phyloP scores from a whole-genome alignment of 2,797 vertebrate species.

The Okamejei kenojei region DNA sequence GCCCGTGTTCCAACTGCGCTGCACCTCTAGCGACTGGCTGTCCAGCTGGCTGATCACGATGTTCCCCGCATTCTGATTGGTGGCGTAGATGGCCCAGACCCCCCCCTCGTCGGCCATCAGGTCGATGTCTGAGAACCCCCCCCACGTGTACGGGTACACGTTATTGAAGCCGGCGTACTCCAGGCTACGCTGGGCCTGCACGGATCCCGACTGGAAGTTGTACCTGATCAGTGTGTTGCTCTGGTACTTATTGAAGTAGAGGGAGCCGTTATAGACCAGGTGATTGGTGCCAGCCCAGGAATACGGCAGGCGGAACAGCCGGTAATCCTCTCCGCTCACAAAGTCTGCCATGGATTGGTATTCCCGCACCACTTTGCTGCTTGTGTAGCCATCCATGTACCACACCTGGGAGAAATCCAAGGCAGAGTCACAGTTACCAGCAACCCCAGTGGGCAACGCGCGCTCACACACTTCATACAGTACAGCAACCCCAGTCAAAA shows the following conservation, averaged over 20 bases:
- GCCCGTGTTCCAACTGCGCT: slow-evolving; percentile 89
- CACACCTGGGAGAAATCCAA: slow-evolving; percentile 68
- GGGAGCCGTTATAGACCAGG: slow-evolving; percentile 90
- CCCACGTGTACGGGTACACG: slow-evolving; percentile 95
- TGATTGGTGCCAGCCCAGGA: slow-evolving; percentile 98
- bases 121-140: slow-evolving; percentile 92
- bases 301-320: slow-evolving; percentile 93
- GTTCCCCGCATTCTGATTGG: slow-evolving; percentile 96
- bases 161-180: slow-evolving; percentile 96
- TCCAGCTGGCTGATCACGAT: slow-evolving; percentile 89
- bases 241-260: slow-evolving; percentile 98
- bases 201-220: slow-evolving; percentile 81
- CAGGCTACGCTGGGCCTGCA: slow-evolving; percentile 81
- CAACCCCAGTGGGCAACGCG: too few relatives aligned
- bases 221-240: slow-evolving; percentile 97
- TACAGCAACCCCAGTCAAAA: too few relatives aligned
- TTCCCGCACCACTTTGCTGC: slow-evolving; percentile 93
- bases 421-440: too few relatives aligned
- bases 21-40: slow-evolving; percentile 81
- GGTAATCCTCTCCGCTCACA: slow-evolving; percentile 77
- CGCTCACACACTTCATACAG: too few relatives aligned
- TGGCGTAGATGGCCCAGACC: slow-evolving; percentile 91
- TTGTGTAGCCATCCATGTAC: slow-evolving; percentile 97
- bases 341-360: slow-evolving; percentile 88
- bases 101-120: slow-evolving; percentile 95